Evolutionary conservation across 1,140 invertebrate species (phyloP).

Genomic region (Drosophila ironensis): DNA sequence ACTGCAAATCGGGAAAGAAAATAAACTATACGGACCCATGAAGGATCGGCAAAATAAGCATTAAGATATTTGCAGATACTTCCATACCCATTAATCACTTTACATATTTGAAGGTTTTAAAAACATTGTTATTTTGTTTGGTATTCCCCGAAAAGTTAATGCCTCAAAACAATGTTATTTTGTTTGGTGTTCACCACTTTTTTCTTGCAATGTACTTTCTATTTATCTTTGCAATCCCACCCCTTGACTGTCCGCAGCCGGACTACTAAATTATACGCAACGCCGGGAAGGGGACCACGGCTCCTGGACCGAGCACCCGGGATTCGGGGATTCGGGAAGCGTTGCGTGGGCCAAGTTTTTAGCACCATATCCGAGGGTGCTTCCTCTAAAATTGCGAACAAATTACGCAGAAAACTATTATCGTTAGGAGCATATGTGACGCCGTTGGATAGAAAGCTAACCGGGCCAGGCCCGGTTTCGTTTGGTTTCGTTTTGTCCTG

Average conservation of each 20-base stretch:
- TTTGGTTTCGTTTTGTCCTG: not conserved
- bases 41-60: too few relatives aligned
- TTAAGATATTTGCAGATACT: too few relatives aligned
- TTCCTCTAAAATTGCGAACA: constrained; percentile 73
- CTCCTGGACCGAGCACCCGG: not conserved
- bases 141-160: too few relatives aligned
- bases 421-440: constrained; percentile 80
- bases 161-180: too few relatives aligned
- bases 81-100: too few relatives aligned
- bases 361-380: constrained; percentile 50
- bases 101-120: too few relatives aligned
- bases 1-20: too few relatives aligned
- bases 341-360: constrained; percentile 45
- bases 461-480: constrained; percentile 28
- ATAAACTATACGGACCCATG: too few relatives aligned
- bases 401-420: constrained; percentile 81
- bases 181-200: not conserved
- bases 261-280: constrained; percentile 73
- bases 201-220: constrained; percentile 11
- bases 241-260: not conserved
- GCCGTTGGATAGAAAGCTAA: constrained; percentile 55
- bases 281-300: not conserved
- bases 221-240: constrained; percentile 30
- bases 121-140: too few relatives aligned
- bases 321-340: not conserved